These are phyloP conservation scores for Calvadosia cruxmelitensis DNA, from an alignment of 30 jellyfish, hydroid and myxozoan species.

Conservation along the genomic window DNA sequence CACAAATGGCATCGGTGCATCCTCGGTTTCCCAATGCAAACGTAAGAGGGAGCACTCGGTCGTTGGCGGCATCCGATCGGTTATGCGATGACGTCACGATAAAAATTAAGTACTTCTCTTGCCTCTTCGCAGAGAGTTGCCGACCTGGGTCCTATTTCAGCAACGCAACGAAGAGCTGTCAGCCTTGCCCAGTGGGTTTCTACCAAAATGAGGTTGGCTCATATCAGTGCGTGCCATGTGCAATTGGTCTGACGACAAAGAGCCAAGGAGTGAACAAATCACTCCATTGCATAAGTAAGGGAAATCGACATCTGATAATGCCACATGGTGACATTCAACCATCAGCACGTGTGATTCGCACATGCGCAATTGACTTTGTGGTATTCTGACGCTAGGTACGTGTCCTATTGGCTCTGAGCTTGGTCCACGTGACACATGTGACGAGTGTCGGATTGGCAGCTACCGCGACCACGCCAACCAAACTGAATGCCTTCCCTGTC, in stretches of 20 bases:
- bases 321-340: no score
- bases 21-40: conserved; percentile 28
- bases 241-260: conserved; percentile 17
- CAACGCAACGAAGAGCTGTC: conserved; percentile 17
- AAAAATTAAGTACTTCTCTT: not conserved
- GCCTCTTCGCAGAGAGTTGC: conserved; percentile 14
- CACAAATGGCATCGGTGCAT: conserved; percentile 43
- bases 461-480: conserved; percentile 59
- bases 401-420: conserved; percentile 73
- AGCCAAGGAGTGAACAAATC: conserved; percentile 14
- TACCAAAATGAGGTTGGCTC: conserved; percentile 34
- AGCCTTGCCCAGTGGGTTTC: conserved; percentile 41
- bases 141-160: conserved; percentile 37
- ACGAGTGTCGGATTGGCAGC: conserved; percentile 47
- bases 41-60: no score
- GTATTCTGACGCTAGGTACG: conserved; percentile 12
- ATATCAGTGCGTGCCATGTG: conserved; percentile 33
- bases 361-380: no score
- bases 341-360: no score
- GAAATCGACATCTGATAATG: no score
- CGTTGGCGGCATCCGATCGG: no score
- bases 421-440: conserved; percentile 33
- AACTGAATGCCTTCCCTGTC: conserved; percentile 62
- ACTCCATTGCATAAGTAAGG: conserved; percentile 27
- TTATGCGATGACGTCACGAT: not conserved